Conservation (phyloP, 2,797 vertebrate genomes). For the Gambusia yucatana region DNA sequence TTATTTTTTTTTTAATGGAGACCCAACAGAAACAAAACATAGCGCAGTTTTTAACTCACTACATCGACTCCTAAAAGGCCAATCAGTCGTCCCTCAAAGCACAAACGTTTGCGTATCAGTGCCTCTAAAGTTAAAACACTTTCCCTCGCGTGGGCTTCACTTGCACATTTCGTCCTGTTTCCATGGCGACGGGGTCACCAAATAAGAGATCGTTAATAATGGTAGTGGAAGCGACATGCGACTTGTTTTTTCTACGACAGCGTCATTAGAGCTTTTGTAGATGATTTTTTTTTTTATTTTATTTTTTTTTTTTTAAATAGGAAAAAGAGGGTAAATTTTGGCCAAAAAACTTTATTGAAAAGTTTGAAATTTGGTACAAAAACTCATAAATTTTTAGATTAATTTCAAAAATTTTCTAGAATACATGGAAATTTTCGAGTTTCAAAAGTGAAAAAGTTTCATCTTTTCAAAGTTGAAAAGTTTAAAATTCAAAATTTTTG, state of each 20-base stretch:
- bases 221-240: background rate
- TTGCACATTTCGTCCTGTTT: background rate
- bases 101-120: constrained; percentile 68
- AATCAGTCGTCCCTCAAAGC: constrained; percentile 65
- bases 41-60: constrained; percentile 29
- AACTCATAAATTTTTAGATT: too few relatives aligned
- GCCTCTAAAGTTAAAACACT: constrained; percentile 51
- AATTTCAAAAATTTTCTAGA: too few relatives aligned
- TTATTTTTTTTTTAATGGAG: background rate
- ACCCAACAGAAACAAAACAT: constrained; percentile 40
- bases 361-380: too few relatives aligned
- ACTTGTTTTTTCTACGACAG: background rate
- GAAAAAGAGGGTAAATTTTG: too few relatives aligned
- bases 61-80: constrained; percentile 12
- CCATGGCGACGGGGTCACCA: background rate
- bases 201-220: constrained; percentile 29
- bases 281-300: too few relatives aligned
- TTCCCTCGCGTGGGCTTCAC: constrained; percentile 22
- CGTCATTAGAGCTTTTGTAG: too few relatives aligned
- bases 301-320: too few relatives aligned
- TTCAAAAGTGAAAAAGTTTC: too few relatives aligned
- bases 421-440: too few relatives aligned
- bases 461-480: too few relatives aligned
- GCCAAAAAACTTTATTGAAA: too few relatives aligned
- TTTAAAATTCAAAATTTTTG: too few relatives aligned